Base-by-base conservation (phyloP, 1,140 invertebrate species). In the Macrobrachium rosenbergii region DNA sequence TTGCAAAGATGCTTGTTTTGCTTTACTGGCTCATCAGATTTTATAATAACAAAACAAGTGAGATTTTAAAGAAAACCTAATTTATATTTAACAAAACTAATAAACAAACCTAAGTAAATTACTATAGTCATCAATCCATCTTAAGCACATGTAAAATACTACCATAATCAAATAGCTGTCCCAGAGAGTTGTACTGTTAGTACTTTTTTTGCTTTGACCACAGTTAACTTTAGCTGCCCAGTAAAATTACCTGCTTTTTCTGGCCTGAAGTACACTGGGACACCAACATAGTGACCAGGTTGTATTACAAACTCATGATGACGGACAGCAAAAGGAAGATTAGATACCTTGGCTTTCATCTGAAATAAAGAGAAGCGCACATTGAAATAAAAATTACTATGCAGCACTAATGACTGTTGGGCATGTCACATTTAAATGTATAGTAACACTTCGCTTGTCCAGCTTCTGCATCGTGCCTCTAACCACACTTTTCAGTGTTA, bases 251-350 rank as follows among this genome's bases (percentile, higher is more conserved):
- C 84, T 7, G 64, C 12, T 23, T n/a, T 80, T 2, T 45, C 45
- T 21, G 84, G 84, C n/a, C 43, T 81, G 59, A 87, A 87, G 45
- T 87, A 87, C 16, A 87, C 84, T 16, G 84, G 84, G 8, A 87
- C 64, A 80, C 78, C 75, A 12, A 63, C 59, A 63, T 87, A 87
- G 75, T 87, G 78, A 5, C 67, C 84, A 19, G 84, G 37, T 59
- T 87, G 80, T 7, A 87, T 73, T 14, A 16, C 63, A 60, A 87
- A 87, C 59, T 81, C 63, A 52, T 60, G 62, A 59, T 87, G 84
- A 52, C 84, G 78, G 12, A 87, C 69, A 10, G 23, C 52, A 76
- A 87, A 87, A 2, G 84, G 78, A 5, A 69, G 78, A 10, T 73
- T 5, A 16, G 45, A 63, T n/a, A 87, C 59, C 62, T 76, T 79